These are phyloP conservation scores for Drosophila varians DNA, from an alignment of 1,140 invertebrate species.

Conservation along the genomic window DNA sequence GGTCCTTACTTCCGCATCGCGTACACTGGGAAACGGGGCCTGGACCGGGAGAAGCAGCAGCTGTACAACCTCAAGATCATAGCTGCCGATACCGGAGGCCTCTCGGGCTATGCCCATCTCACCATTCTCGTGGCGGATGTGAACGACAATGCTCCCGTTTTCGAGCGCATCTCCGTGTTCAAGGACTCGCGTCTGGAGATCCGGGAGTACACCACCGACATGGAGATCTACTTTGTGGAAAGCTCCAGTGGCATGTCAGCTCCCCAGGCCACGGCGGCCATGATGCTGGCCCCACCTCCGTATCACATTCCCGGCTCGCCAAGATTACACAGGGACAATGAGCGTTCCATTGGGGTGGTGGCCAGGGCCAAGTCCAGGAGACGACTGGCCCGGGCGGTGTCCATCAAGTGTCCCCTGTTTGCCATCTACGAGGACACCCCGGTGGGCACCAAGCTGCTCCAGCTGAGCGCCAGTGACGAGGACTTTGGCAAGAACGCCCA, in stretches of 20 bases:
- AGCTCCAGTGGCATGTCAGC: conserved; percentile 59
- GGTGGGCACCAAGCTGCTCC: conserved; percentile 90
- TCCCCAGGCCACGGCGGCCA: conserved; percentile 66
- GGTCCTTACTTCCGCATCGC: conserved; percentile 72
- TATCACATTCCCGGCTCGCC: conserved; percentile 78
- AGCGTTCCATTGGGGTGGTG: conserved; percentile 24
- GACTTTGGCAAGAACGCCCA: conserved; percentile 91
- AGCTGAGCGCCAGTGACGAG: conserved; percentile 91
- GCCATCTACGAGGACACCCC: conserved; percentile 91
- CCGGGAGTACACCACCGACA: conserved; percentile 85
- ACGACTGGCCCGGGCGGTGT: conserved; percentile 30
- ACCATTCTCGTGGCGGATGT: conserved; percentile 90
- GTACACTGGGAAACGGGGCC: conserved; percentile 84
- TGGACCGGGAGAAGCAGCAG: conserved; percentile 90
- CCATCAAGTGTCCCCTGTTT: conserved; percentile 85
- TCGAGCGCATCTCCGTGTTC: conserved; percentile 87
- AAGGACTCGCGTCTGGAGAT: conserved; percentile 87
- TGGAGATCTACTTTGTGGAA: conserved; percentile 85
- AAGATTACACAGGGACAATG: conserved; percentile 43
- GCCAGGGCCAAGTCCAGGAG: conserved; percentile 51
- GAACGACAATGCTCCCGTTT: conserved; percentile 92
- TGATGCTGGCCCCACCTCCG: conserved; percentile 63
- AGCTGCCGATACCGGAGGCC: conserved; percentile 90
- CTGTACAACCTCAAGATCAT: conserved; percentile 89
- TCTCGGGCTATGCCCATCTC: conserved; percentile 89